Evolutionary conservation across 2,888 invertebrate genomes (phyloP), one percentile per base, ranked within the genome.

Genomic region (Thecocarcelia acutangulata): DNA sequence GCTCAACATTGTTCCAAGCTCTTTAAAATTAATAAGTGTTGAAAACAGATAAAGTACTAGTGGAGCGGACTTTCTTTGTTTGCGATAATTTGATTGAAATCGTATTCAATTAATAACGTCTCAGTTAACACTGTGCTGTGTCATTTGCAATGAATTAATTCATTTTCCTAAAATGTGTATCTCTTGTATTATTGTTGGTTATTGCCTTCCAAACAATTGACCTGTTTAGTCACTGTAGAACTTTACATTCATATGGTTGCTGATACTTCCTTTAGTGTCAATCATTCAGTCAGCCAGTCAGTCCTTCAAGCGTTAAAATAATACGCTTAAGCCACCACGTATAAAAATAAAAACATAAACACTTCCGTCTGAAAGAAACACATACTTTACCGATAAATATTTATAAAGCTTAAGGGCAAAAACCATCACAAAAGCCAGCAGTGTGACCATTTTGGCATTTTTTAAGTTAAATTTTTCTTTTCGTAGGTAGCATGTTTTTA

Each of bases 191-290:
- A 24, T 24, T 33, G 15, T 28, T 33, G 24, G 15, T 11, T 17
- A n/a, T 28, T 54, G 19, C 40, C 58, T 40, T 40, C 58, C 58
- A 8, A 40, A 6, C 40, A 21, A 58, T 58, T 58, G 58, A 58
- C 37, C 58, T 40, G 5, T 5, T 33, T 19, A 40, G 12, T 21
- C n/a, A n/a, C n/a, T 40, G 40, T 58, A 8, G 40, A 17, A 42
- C 40, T 19, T 40, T 42, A 13, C 40, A 13, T 13, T 40, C 13
- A 19, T 19, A 58, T 24, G 24, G 2, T 58, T 58, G 58, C 19
- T 42, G n/a, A 12, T 58, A 19, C 37, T 54, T 15, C 15, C 28
- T 15, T 12, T 40, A 6, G 6, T 58, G 19, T 37, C 37, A 58
- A 12, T 58, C 58, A 58, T 19, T 58, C 40, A 3, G 24, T 24